Percentiles rank a stretch among this genome's conserved stretches.
Conservation (phyloP, 2,888 invertebrate species). For the Gryllus longicercus region DNA sequence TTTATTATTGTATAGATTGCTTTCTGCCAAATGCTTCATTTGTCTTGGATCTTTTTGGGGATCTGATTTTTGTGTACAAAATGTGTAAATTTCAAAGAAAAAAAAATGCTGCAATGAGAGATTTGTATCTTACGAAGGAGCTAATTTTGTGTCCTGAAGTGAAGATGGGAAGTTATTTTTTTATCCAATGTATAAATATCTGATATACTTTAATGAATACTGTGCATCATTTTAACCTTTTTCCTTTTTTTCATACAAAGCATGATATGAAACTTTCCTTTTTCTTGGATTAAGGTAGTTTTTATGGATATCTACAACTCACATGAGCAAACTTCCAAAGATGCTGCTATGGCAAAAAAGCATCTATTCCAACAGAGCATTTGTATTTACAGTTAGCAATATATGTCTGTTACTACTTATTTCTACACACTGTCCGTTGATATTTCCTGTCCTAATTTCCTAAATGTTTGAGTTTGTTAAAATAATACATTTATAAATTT, state of each 20-base stretch:
- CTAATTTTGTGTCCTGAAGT: not conserved
- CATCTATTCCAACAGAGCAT: not conserved
- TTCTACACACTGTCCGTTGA: not conserved
- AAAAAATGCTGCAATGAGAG: not conserved
- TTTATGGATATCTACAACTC: not conserved
- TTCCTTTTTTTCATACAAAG: not conserved
- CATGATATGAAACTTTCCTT: not conserved
- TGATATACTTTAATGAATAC: not conserved
- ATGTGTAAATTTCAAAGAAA: not conserved
- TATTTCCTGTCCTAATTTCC: not conserved
- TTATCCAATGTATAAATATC: not conserved
- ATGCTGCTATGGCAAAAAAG: not conserved
- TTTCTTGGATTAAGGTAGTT: not conserved
- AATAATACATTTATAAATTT: not conserved
- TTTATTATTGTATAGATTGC: not conserved
- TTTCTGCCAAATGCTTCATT: not conserved
- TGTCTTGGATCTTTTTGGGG: not conserved
- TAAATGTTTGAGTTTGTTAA: not conserved
- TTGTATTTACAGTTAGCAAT: not conserved
- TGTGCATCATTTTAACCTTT: not conserved
- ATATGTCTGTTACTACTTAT: not conserved
- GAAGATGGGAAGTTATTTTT: constrained; percentile 2
- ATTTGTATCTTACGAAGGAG: not conserved
- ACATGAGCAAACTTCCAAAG: not conserved
- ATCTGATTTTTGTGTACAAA: not conserved